Conservation (phyloP, 2,888 invertebrate species). For the Tachina lurida region DNA sequence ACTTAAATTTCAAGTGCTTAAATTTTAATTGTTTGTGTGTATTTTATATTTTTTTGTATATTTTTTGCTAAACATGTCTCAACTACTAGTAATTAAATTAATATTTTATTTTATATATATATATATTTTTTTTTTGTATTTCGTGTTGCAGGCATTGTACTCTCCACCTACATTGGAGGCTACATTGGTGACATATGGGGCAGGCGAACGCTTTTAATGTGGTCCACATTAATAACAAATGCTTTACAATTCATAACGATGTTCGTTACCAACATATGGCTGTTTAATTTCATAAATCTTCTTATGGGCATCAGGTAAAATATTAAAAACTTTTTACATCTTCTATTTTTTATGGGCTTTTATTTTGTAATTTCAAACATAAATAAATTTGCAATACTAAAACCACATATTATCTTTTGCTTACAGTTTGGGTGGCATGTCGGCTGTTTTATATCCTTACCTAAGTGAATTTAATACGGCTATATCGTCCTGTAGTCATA, state of each 20-base stretch:
- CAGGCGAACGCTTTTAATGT: conserved; percentile 76
- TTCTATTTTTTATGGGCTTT: conserved; percentile 11
- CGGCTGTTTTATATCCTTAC: conserved; percentile 78
- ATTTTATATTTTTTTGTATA: too few relatives aligned
- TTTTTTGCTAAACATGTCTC: neutral
- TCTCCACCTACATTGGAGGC: conserved; percentile 80
- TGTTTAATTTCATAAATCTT: conserved; percentile 78
- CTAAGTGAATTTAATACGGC: conserved; percentile 78
- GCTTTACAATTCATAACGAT: conserved; percentile 76
- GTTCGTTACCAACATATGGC: conserved; percentile 79
- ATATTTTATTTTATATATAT: neutral
- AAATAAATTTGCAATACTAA: conserved; percentile 33
- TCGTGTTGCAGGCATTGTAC: conserved; percentile 75
- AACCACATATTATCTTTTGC: conserved; percentile 28
- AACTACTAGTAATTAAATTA: neutral
- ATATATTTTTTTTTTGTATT: neutral
- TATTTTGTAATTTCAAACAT: conserved; percentile 6
- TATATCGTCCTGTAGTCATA: conserved; percentile 78
- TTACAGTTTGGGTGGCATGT: conserved; percentile 77
- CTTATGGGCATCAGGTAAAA: conserved; percentile 77
- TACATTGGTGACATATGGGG: conserved; percentile 78
- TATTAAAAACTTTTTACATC: conserved; percentile 15
- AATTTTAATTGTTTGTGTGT: too few relatives aligned
- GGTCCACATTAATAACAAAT: conserved; percentile 74
- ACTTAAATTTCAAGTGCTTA: too few relatives aligned